Base-by-base conservation (phyloP, 1,140 invertebrate species). In the Heliconius nattereri region DNA sequence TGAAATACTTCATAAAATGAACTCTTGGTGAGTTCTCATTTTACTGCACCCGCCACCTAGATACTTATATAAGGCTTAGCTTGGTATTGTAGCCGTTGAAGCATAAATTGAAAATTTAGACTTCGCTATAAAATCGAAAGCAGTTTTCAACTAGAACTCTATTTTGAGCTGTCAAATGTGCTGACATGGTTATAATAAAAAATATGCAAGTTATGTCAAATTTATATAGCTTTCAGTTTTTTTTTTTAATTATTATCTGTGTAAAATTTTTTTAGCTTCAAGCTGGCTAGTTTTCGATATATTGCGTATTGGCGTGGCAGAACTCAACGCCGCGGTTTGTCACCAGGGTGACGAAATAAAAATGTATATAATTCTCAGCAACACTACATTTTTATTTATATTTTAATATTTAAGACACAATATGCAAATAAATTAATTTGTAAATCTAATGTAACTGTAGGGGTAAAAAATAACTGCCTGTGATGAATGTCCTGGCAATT, bases 401-500 rank as follows among this genome's bases (percentile, higher is more conserved):
- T 60, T 60, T 26, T 60, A n/a, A 5, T 60, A 60, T 66, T 16
- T 29, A 26, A n/a, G 1, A 9, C n/a, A 7, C 7, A 57, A 26
- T 66, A 66, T 66, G 52, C 74, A 60, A 75, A 76, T 76, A 19
- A 70, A 66, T 23, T 16, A 54, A 76, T 76, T 76, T 76, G 54
- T 54, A 35, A 76, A 7, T 23, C 37, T 71, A 76, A 76, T 76
- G 35, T 26, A 76, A 70, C 35, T 11, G 13, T 70, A 71, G 37
- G 35, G 19, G 13, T 60, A 70, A 76, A 76, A 76, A 70, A 71
- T n/a, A 57, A 37, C 23, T 1, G 23, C 11, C 16, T 66, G 60
- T 71, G 40, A 70, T 76, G 37, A 70, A 76, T 49, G 60, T 76
- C 75, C 75, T 71, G 29, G 75, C 75, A 49, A 76, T 45, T 76